Percentiles rank a stretch among this genome's conserved stretches.
Conservation (phyloP, 2,888 invertebrate species). For the Volucella inanis region DNA sequence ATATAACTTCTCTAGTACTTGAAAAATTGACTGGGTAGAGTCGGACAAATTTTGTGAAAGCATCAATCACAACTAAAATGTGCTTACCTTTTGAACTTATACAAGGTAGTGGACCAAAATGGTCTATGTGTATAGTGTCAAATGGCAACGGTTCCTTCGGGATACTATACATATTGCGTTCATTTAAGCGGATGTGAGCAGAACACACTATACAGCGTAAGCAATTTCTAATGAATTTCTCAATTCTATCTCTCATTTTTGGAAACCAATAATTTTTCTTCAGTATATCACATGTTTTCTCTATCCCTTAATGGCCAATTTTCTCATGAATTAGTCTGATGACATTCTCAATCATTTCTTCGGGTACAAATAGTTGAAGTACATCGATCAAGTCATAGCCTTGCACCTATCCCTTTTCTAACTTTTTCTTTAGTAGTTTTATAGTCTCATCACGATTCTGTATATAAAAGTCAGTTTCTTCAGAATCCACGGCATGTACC, state of each 20-base stretch:
- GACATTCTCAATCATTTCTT: no score
- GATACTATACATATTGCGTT: neutral
- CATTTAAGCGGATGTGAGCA: neutral
- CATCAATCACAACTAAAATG: no score
- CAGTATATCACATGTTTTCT: neutral
- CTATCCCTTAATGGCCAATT: neutral
- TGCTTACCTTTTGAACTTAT: no score
- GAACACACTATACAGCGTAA: neutral
- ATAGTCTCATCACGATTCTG: neutral
- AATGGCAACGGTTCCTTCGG: neutral
- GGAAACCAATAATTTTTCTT: neutral
- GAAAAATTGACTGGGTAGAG: no score
- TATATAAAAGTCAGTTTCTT: neutral
- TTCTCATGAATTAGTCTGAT: no score
- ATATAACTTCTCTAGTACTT: no score
- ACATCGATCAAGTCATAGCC: neutral
- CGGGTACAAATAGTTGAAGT: no score
- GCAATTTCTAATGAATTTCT: neutral
- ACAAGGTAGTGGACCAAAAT: slow-evolving; percentile 3
- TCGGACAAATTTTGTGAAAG: no score
- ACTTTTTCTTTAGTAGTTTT: no score
- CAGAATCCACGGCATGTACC: neutral
- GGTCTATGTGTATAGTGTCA: neutral
- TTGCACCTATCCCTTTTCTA: neutral
- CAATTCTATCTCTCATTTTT: neutral